Evolutionary conservation across 2,797 vertebrate genomes (phyloP).

Genomic region (Tragopan temminckii): DNA sequence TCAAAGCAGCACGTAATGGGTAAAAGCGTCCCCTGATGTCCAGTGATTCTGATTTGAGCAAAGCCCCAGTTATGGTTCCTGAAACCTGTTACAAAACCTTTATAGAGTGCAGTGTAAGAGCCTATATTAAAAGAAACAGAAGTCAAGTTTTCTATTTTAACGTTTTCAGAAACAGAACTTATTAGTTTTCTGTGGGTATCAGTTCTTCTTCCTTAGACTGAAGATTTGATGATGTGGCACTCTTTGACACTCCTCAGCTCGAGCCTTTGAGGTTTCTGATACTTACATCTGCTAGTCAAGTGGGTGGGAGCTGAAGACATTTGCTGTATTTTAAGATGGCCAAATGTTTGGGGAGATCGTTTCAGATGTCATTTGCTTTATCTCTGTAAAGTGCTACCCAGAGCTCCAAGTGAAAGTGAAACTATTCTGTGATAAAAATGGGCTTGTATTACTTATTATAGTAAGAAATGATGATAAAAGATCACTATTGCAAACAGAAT

Average conservation of each 20-base stretch:
- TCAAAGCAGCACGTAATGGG: not conserved
- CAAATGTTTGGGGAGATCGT: not conserved
- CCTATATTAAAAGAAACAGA: not conserved
- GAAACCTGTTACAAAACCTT: not conserved
- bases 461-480: not conserved
- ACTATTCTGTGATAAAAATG: not conserved
- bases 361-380: not conserved
- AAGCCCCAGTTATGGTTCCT: not conserved
- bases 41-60: not conserved
- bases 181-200: not conserved
- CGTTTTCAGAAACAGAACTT: not conserved
- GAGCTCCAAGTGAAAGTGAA: not conserved
- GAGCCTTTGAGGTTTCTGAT: slow-evolving; percentile 11
- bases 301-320: slow-evolving; percentile 28
- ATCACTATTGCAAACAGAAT: not conserved
- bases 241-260: not conserved
- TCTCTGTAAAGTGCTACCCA: not conserved
- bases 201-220: not conserved
- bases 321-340: not conserved
- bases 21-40: not conserved
- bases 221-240: not conserved
- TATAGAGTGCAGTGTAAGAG: not conserved
- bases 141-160: not conserved
- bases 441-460: not conserved
- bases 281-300: slow-evolving; percentile 26